A percentile compares a stretch with the other conserved stretches of the same genome.
These are phyloP conservation scores for Hydrolagus affinis DNA, from an alignment of 2,113 vertebrate species.

Conservation along the genomic window DNA sequence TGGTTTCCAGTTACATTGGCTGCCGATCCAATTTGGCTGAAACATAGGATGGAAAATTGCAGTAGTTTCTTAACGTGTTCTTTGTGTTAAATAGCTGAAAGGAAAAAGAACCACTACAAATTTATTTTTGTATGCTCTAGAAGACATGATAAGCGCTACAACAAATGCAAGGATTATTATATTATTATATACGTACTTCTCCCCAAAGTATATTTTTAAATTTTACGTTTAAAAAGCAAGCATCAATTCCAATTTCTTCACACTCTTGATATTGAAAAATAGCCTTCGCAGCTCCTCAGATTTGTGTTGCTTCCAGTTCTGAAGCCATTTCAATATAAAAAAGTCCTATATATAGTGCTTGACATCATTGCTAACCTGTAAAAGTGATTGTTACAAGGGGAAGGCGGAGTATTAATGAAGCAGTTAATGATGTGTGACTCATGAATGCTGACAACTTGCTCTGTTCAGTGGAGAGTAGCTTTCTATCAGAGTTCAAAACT, in stretches of 20 bases:
- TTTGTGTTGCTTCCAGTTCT: not conserved
- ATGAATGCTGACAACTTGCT: constrained; percentile 16
- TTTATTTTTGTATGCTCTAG: too few relatives aligned
- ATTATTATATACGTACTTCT: too few relatives aligned
- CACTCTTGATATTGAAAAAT: not conserved
- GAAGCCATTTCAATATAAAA: not conserved
- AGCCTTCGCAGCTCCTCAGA: not conserved
- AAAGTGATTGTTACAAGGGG: constrained; percentile 15
- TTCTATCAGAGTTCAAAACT: not conserved
- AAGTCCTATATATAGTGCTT: constrained; percentile 8
- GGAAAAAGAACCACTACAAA: too few relatives aligned
- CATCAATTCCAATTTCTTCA: not conserved
- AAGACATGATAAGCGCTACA: too few relatives aligned
- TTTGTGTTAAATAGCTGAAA: too few relatives aligned
- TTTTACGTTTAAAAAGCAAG: too few relatives aligned
- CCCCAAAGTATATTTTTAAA: too few relatives aligned
- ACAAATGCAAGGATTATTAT: too few relatives aligned
- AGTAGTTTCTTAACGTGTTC: too few relatives aligned
- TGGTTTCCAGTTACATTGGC: not conserved
- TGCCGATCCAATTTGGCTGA: not conserved
- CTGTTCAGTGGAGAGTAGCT: constrained; percentile 1
- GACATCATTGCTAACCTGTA: constrained; percentile 7
- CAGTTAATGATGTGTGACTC: constrained; percentile 17
- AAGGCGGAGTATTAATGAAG: constrained; percentile 22
- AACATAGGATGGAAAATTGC: not conserved